These are phyloP conservation scores for Leptinotarsa tumamoca DNA, from an alignment of 2,888 invertebrate species.

Conservation along the genomic window DNA sequence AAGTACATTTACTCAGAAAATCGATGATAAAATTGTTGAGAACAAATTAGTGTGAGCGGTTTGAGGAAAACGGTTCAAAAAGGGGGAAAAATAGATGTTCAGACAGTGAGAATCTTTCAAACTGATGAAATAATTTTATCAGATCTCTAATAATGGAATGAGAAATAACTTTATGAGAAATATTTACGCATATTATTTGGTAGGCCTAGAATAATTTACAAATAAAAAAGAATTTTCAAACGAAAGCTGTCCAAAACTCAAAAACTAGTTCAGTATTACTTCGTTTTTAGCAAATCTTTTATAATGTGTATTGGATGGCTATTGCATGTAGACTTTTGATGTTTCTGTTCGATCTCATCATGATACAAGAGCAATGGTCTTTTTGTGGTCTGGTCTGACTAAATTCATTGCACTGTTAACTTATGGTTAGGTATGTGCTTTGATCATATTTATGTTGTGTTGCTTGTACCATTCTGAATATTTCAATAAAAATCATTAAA, in stretches of 20 bases:
- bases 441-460: constrained; percentile 65
- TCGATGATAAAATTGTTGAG: no score
- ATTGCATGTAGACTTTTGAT: constrained; percentile 39
- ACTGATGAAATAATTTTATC: no score
- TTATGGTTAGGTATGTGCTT: constrained; percentile 61
- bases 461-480: constrained; percentile 66
- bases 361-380: constrained; percentile 52
- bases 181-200: not conserved
- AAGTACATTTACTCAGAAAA: not conserved
- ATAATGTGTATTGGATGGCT: constrained; percentile 36
- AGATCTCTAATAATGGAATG: not conserved
- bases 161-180: not conserved
- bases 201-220: constrained; percentile 24
- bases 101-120: no score
- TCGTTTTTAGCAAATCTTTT: constrained; percentile 29
- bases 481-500: constrained; percentile 61
- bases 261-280: constrained; percentile 42
- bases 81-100: no score
- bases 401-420: constrained; percentile 60
- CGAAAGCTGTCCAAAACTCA: constrained; percentile 39
- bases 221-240: constrained; percentile 3
- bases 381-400: constrained; percentile 52
- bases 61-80: no score
- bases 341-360: constrained; percentile 39
- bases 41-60: no score